phyloP scores from a whole-genome alignment of 2,113 vertebrate species.

The Psilopogon haemacephalus region DNA sequence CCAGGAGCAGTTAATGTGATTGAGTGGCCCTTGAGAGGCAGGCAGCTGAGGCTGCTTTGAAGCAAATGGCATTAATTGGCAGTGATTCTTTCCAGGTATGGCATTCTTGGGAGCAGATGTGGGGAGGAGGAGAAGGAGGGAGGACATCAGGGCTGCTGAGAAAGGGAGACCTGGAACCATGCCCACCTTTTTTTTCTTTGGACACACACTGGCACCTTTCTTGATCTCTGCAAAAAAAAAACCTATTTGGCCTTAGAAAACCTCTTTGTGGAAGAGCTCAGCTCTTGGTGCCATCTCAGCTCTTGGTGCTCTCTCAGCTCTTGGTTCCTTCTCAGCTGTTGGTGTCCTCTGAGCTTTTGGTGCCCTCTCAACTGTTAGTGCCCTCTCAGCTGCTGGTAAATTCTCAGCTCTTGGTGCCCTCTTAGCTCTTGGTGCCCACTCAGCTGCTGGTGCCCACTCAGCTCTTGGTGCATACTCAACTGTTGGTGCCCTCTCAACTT shows the following conservation, averaged over 20 bases:
- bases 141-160: neutral
- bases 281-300: neutral
- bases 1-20: conserved; percentile 61
- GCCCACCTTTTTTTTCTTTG: neutral
- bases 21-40: conserved; percentile 57
- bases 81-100: conserved; percentile 66
- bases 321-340: no score
- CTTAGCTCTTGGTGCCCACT: no score
- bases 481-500: no score
- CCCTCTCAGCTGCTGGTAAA: no score
- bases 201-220: neutral
- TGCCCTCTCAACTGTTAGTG: no score
- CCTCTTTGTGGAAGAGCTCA: neutral
- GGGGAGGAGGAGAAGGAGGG: neutral
- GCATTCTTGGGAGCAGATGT: conserved; percentile 63
- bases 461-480: no score
- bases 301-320: no score
- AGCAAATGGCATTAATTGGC: conserved; percentile 63
- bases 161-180: neutral
- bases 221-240: conserved; percentile 4
- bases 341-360: no score
- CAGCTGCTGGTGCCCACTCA: no score
- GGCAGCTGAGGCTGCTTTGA: conserved; percentile 53
- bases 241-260: neutral
- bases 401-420: no score